Evolutionary conservation across 2,113 vertebrate species (phyloP).

Genomic region (Oryzias woworae): DNA sequence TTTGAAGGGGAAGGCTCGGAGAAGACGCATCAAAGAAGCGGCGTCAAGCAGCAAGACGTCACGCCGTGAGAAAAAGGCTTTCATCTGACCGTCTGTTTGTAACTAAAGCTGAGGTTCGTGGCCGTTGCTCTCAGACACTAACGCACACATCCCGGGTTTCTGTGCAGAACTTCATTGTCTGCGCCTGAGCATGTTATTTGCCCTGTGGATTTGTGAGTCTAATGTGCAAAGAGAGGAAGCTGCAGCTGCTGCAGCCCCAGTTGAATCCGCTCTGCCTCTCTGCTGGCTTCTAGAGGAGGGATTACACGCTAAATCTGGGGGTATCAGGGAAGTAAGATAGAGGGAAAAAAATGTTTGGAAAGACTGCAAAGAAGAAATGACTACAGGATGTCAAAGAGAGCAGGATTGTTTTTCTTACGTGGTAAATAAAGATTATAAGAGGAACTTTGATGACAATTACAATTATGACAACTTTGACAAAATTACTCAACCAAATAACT

Average conservation of each 20-base stretch:
- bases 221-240: slow-evolving; percentile 54
- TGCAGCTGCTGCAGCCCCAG: slow-evolving; percentile 48
- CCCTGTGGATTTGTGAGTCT: slow-evolving; percentile 64
- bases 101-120: background rate
- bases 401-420: too few species aligned
- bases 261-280: slow-evolving; percentile 21
- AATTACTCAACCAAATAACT: too few species aligned
- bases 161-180: slow-evolving; percentile 23
- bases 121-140: slow-evolving; percentile 4
- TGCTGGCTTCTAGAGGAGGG: slow-evolving; percentile 49
- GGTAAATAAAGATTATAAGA: too few species aligned
- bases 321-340: slow-evolving; percentile 42
- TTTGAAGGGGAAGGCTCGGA: background rate
- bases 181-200: slow-evolving; percentile 3
- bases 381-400: slow-evolving; percentile 8
- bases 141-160: slow-evolving; percentile 14
- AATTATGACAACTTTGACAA: too few species aligned
- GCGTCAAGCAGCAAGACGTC: too few species aligned
- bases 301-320: slow-evolving; percentile 58
- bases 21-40: too few species aligned
- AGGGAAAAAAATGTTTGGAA: slow-evolving; percentile 18
- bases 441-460: too few species aligned
- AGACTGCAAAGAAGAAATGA: slow-evolving; percentile 24
- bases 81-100: background rate
- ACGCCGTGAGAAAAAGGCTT: background rate